Conservation (phyloP, 2,113 vertebrate species). For the Amphiprion ocellaris region DNA sequence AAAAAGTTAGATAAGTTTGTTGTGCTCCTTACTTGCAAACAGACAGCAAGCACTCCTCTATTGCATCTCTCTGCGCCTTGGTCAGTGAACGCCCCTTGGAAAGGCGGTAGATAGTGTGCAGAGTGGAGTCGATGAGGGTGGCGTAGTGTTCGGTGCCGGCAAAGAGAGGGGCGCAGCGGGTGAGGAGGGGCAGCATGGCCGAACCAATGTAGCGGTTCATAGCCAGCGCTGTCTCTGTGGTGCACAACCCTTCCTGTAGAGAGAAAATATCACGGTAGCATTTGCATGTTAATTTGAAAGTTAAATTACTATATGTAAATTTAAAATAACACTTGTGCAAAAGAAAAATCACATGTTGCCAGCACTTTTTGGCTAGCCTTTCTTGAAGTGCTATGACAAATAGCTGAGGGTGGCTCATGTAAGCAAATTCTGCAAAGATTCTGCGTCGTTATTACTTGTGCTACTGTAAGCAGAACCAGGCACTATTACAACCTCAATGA, state of each 20-base stretch:
- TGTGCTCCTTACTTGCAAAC: constrained; percentile 91
- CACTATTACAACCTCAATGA: too few species aligned
- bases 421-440: neutral
- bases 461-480: too few species aligned
- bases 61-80: constrained; percentile 97
- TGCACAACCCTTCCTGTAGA: constrained; percentile 92
- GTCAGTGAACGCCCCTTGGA: constrained; percentile 97
- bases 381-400: too few species aligned
- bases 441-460: too few species aligned
- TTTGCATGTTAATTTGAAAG: neutral
- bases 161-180: constrained; percentile 95
- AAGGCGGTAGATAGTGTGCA: constrained; percentile 96
- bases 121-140: constrained; percentile 92
- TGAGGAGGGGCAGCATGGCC: constrained; percentile 94
- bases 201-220: constrained; percentile 96
- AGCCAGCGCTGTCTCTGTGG: constrained; percentile 94
- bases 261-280: constrained; percentile 11
- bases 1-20: neutral
- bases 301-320: neutral
- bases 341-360: neutral
- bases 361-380: neutral
- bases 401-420: neutral
- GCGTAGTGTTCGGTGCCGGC: constrained; percentile 94
- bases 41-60: constrained; percentile 96
- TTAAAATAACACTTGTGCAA: too few species aligned